Evolutionary conservation across 2,888 invertebrate species (phyloP).

Genomic region (Drosophila mimetica): DNA sequence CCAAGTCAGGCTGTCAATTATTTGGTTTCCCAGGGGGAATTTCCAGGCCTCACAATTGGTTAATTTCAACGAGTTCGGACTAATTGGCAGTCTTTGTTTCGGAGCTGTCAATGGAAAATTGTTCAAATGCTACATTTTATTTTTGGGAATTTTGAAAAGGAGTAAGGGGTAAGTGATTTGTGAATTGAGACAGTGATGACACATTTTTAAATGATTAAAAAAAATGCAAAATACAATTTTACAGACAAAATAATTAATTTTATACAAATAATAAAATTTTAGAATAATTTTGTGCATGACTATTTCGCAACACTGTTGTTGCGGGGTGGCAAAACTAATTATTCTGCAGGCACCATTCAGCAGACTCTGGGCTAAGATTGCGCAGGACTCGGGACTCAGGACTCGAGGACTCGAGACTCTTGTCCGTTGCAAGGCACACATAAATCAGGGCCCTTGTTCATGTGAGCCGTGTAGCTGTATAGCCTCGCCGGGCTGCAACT

Average conservation of each 20-base stretch:
- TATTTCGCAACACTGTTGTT: neutral
- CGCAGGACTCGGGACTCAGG: constrained; percentile 23
- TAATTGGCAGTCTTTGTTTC: constrained; percentile 25
- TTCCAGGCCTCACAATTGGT: constrained; percentile 11
- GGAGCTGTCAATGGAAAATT: constrained; percentile 1
- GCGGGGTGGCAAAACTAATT: constrained; percentile 5
- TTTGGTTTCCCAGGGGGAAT: constrained; percentile 7
- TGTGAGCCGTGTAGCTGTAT: constrained; percentile 34
- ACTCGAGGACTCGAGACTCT: constrained; percentile 23
- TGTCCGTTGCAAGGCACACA: constrained; percentile 47
- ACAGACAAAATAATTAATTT: no score
- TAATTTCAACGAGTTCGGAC: constrained; percentile 19
- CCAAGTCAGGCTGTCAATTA: constrained; percentile 24
- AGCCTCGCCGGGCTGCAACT: constrained; percentile 50
- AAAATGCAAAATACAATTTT: no score
- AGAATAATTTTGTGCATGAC: no score
- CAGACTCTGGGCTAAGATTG: constrained; percentile 9
- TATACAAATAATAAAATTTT: no score
- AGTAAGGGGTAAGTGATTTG: no score
- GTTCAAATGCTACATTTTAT: neutral
- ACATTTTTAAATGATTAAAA: no score
- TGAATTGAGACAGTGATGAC: no score
- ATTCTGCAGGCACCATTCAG: constrained; percentile 8
- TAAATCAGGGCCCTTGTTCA: constrained; percentile 56
- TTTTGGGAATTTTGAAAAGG: no score